Conservation (phyloP, 2,888 invertebrate genomes). For the Trissonchulus sp. region DNA sequence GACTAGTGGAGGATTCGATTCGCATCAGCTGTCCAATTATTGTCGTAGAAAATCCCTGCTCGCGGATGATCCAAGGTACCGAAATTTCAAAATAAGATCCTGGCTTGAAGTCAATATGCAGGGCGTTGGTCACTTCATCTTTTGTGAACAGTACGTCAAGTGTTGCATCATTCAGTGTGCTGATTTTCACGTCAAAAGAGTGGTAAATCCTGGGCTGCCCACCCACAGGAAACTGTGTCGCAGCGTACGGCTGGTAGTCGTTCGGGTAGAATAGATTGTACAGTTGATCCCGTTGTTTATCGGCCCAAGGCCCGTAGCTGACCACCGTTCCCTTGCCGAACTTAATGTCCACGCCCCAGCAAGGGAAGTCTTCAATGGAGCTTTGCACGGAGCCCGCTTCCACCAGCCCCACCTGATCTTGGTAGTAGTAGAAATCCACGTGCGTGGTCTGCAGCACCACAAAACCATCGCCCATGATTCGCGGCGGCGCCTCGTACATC, state of each 20-base stretch:
- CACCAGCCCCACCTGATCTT: slow-evolving; percentile 82
- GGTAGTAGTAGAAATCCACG: slow-evolving; percentile 88
- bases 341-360: slow-evolving; percentile 90
- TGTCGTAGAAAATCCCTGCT: slow-evolving; percentile 80
- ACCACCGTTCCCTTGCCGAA: slow-evolving; percentile 72
- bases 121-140: slow-evolving; percentile 79
- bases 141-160: slow-evolving; percentile 94
- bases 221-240: slow-evolving; percentile 63
- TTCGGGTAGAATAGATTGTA: slow-evolving; percentile 91
- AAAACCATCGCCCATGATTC: slow-evolving; percentile 97
- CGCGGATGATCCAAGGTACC: slow-evolving; percentile 82
- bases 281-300: slow-evolving; percentile 85
- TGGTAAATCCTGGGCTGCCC: slow-evolving; percentile 75
- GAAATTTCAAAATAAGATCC: slow-evolving; percentile 95
- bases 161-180: slow-evolving; percentile 82
- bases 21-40: slow-evolving; percentile 87
- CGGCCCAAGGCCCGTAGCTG: slow-evolving; percentile 98
- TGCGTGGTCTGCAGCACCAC: slow-evolving; percentile 91
- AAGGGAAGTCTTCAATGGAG: slow-evolving; percentile 61
- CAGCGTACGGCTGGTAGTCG: slow-evolving; percentile 40
- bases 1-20: slow-evolving; percentile 88
- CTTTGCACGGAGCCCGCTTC: neutral
- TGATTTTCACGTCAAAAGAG: slow-evolving; percentile 83
- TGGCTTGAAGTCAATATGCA: slow-evolving; percentile 87
- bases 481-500: slow-evolving; percentile 64